Evolutionary conservation across 2,888 invertebrate species (phyloP).

Genomic region (Nemapogon koenigi): DNA sequence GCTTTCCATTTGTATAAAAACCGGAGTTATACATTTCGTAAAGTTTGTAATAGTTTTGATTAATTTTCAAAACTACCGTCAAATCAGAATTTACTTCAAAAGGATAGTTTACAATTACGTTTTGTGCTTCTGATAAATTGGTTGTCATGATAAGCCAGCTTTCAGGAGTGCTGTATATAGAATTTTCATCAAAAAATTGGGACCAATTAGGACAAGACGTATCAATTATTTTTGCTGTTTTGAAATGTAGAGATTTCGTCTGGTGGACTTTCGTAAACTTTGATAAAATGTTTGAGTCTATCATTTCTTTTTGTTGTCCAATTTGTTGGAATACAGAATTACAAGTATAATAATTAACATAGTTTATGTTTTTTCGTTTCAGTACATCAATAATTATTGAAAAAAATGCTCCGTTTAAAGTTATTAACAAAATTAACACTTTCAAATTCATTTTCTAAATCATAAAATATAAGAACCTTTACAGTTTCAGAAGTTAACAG

Average conservation of each 20-base stretch:
- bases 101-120: conserved; percentile 32
- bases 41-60: conserved; percentile 25
- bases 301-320: conserved; percentile 26
- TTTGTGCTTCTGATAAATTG: conserved; percentile 22
- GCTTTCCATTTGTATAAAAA: conserved; percentile 51
- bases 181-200: conserved; percentile 18
- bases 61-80: conserved; percentile 27
- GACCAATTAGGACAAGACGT: conserved; percentile 34
- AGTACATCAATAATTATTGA: conserved; percentile 25
- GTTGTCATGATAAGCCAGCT: conserved; percentile 35
- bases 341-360: conserved; percentile 22
- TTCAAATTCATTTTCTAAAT: too few relatives aligned
- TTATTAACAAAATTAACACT: too few relatives aligned
- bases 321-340: conserved; percentile 11
- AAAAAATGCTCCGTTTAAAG: too few relatives aligned
- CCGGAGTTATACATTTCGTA: conserved; percentile 65
- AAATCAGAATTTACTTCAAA: conserved; percentile 55
- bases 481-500: too few relatives aligned
- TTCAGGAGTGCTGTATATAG: conserved; percentile 28
- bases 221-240: conserved; percentile 33
- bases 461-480: too few relatives aligned
- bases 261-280: too few relatives aligned
- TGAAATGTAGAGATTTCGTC: conserved; percentile 14
- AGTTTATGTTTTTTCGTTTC: conserved; percentile 31
- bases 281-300: conserved; percentile 23